Evolutionary conservation across 2,113 vertebrate species (phyloP).

Genomic region (Pseudopipra pipra): DNA sequence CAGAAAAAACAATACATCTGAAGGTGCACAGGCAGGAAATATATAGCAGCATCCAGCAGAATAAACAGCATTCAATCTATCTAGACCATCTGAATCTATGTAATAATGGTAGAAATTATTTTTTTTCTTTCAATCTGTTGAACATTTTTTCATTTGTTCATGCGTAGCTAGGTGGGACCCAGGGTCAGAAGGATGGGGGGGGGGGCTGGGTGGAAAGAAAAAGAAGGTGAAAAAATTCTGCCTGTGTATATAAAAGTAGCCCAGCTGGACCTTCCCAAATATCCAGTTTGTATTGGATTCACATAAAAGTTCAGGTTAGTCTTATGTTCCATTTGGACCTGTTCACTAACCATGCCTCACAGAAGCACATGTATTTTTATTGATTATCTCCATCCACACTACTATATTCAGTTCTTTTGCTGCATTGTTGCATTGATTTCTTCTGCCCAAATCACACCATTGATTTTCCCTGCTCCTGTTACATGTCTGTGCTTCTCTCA

Average conservation of each 20-base stretch:
- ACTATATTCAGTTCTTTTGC: background rate
- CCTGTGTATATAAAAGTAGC: background rate
- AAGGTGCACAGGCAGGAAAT: background rate
- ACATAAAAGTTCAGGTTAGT: background rate
- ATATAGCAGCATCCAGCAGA: background rate
- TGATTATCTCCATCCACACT: background rate
- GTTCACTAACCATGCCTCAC: background rate
- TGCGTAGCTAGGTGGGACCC: background rate
- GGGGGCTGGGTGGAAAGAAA: background rate
- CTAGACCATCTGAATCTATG: background rate
- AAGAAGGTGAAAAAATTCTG: background rate
- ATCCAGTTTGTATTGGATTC: background rate
- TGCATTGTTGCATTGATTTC: slow-evolving; percentile 45
- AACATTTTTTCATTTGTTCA: background rate
- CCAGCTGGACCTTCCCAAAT: background rate
- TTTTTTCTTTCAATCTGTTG: background rate
- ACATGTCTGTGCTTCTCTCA: background rate
- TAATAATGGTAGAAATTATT: background rate
- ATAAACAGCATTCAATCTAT: background rate
- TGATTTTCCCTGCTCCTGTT: background rate
- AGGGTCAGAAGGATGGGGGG: rapidly evolving
- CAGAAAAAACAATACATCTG: background rate
- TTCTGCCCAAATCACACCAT: slow-evolving; percentile 4
- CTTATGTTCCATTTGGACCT: background rate
- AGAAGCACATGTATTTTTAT: slow-evolving; percentile 10